phyloP scores from a whole-genome alignment of 2,888 invertebrate genomes.

The Tiphia femorata region DNA sequence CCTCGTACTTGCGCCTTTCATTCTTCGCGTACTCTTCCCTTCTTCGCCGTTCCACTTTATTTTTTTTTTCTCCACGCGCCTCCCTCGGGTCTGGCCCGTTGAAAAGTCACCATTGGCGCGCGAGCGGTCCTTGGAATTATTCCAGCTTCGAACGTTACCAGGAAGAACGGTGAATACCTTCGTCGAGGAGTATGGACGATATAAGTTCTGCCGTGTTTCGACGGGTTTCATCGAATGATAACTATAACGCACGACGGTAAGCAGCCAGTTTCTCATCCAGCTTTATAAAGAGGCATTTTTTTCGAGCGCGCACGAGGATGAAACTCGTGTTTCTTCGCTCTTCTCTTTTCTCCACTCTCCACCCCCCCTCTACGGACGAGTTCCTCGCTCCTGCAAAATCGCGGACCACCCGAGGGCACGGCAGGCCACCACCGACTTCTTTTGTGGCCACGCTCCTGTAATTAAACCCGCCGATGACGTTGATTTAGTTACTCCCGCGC shows the following conservation, averaged over 20 bases:
- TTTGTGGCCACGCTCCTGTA: conserved; percentile 44
- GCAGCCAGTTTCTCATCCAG: neutral
- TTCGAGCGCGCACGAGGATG: neutral
- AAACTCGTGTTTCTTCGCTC: neutral
- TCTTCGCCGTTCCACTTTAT: too few relatives aligned
- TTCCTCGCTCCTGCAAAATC: conserved; percentile 13
- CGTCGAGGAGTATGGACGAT: too few relatives aligned
- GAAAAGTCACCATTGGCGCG: too few relatives aligned
- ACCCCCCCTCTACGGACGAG: neutral
- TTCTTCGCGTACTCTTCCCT: too few relatives aligned
- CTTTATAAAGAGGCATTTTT: neutral
- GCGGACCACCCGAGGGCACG: conserved; percentile 57
- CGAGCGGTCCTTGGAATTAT: too few relatives aligned
- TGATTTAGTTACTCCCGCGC: conserved; percentile 60
- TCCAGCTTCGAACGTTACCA: too few relatives aligned
- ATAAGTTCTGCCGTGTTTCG: too few relatives aligned
- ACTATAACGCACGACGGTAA: too few relatives aligned
- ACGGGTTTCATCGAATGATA: too few relatives aligned
- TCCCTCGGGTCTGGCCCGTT: too few relatives aligned
- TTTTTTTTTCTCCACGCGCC: too few relatives aligned
- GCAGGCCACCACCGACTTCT: conserved; percentile 42
- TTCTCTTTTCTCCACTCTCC: neutral
- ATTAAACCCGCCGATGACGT: conserved; percentile 61
- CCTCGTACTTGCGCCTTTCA: neutral
- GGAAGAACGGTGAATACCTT: too few relatives aligned